phyloP scores from a whole-genome alignment of 2,888 invertebrate species.

The Limnephilus lunatus region DNA sequence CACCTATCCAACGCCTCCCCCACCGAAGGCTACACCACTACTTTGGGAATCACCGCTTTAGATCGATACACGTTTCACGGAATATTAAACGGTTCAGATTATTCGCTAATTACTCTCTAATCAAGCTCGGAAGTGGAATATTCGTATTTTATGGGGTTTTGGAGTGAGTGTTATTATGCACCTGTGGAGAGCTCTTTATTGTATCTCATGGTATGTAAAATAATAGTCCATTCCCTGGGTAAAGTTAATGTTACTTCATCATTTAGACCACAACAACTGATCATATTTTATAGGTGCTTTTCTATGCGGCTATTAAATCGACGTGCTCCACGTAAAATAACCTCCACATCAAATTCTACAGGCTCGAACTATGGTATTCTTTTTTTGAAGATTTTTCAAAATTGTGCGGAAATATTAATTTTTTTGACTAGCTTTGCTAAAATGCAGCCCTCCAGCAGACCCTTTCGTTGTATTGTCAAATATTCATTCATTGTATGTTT shows the following conservation, averaged over 20 bases:
- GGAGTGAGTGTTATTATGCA: not conserved
- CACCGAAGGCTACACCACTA: not conserved
- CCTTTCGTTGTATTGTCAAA: too few relatives aligned
- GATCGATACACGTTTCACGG: constrained; percentile 25
- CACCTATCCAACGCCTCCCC: not conserved
- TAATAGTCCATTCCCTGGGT: not conserved
- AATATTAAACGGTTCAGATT: constrained; percentile 46
- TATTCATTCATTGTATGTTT: too few relatives aligned
- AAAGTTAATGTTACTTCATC: not conserved
- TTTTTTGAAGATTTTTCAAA: not conserved
- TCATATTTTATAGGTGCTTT: not conserved
- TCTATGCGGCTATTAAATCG: not conserved
- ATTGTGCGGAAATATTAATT: too few relatives aligned
- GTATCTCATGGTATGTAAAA: not conserved
- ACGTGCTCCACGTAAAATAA: not conserved
- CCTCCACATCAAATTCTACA: not conserved
- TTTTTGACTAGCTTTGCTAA: too few relatives aligned
- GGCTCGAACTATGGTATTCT: not conserved
- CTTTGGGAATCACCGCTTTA: not conserved
- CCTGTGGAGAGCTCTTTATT: not conserved
- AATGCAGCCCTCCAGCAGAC: too few relatives aligned
- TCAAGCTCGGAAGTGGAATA: constrained; percentile 25
- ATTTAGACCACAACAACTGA: not conserved
- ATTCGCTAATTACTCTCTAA: constrained; percentile 7
- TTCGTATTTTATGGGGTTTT: not conserved